Evolutionary conservation across 2,797 vertebrate species (phyloP).

Genomic region (Syndactyla subalaris): DNA sequence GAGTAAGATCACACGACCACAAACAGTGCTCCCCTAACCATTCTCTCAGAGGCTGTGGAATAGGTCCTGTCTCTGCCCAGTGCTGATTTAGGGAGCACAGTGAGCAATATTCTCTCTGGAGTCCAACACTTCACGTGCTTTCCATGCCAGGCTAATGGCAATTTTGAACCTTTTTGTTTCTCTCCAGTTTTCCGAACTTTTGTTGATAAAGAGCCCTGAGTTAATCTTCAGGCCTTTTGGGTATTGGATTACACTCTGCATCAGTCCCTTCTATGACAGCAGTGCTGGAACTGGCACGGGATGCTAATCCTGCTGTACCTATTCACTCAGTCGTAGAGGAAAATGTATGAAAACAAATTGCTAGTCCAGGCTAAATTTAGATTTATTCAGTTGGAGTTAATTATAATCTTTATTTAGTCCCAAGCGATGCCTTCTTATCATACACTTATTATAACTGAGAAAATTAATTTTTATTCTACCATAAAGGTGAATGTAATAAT

Average conservation of each 20-base stretch:
- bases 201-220: constrained; percentile 31
- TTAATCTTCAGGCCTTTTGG: constrained; percentile 55
- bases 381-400: constrained; percentile 83
- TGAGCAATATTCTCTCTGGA: neutral
- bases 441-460: constrained; percentile 79
- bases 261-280: constrained; percentile 38
- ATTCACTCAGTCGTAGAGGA: constrained; percentile 48
- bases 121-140: neutral
- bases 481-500: constrained; percentile 83
- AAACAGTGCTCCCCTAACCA: accelerated
- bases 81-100: neutral
- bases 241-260: constrained; percentile 39
- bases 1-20: neutral
- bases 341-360: constrained; percentile 67
- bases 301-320: constrained; percentile 52
- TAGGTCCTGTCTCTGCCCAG: neutral
- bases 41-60: neutral
- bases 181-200: constrained; percentile 25
- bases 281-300: constrained; percentile 19
- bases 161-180: neutral
- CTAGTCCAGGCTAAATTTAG: constrained; percentile 76
- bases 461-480: constrained; percentile 84
- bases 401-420: constrained; percentile 84
- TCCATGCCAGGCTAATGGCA: neutral
- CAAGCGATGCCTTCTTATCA: constrained; percentile 78